Base-by-base conservation (phyloP, 23 tunicate genomes). In the Halocynthia aurantium region DNA sequence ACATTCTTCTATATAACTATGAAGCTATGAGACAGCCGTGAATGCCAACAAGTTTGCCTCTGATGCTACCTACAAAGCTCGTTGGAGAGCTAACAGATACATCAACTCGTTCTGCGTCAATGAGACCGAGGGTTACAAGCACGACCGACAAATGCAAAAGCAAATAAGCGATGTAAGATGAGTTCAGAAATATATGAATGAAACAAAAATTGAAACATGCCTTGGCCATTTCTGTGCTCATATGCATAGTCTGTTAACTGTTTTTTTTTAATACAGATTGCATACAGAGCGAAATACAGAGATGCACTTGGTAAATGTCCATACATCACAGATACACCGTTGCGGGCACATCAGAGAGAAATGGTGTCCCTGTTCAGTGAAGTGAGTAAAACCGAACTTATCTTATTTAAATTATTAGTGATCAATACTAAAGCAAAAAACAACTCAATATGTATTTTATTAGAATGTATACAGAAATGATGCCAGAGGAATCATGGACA, bases 81-180 rank as follows among this genome's bases (percentile, higher is more conserved):
- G 81, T 50, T 84, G 86, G 85, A 52, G 71, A 56, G 76, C 90
- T 15, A 61, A 78, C 20, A 71, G 91, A 69, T 84, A 55, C 76
- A 78, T 66, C 61, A 92, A 83, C 68, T 70, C 78, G 52, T 92
- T 82, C 69, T 82, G 79, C 78, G 88, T 92, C 49, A 86, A 84
- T 73, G 98, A 92, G 70, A 92, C 98, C n/a, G 92, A 92, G 74
- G 87, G 73, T 20, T 92, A 92, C 56, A 86, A 92, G 53, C 79
- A 81, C 15, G 98, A 84, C 52, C 72, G 88, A 51, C 80, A 67
- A 53, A 66, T 92, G 68, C 98, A 92, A 53, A 60, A 86, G 53
- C 86, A 73, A 31, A 86, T 92, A 51, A 84, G 98, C 69, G 71
- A 86, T 75, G 98, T 92, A 78, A 76, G 98, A 10, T 44, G 64